Evolutionary conservation across 2,888 invertebrate genomes (phyloP).

Genomic region (Tachystola acroxantha): DNA sequence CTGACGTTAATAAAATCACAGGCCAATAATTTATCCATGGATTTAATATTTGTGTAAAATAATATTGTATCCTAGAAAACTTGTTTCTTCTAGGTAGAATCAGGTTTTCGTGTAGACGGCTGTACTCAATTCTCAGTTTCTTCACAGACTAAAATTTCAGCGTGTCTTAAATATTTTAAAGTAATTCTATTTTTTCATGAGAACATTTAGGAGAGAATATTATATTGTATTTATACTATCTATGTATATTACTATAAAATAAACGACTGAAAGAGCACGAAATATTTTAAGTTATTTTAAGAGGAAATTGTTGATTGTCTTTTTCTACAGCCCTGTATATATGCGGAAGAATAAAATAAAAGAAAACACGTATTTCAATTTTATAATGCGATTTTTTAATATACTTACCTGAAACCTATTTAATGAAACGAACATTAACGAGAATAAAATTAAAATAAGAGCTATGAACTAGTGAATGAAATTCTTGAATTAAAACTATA

Average conservation of each 20-base stretch:
- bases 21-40: no score
- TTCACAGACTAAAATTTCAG: slow-evolving; percentile 3
- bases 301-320: slow-evolving; percentile 60
- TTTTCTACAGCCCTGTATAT: slow-evolving; percentile 75
- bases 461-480: no score
- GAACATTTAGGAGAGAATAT: slow-evolving; percentile 44
- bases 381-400: slow-evolving; percentile 14
- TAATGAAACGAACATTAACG: no score
- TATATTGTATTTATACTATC: slow-evolving; percentile 38
- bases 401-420: background rate
- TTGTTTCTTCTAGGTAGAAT: no score
- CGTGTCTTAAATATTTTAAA: slow-evolving; percentile 21
- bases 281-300: slow-evolving; percentile 69
- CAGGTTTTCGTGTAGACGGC: no score
- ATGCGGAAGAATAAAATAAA: slow-evolving; percentile 48
- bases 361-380: slow-evolving; percentile 54
- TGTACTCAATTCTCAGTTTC: slow-evolving; percentile 16
- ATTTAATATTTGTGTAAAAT: no score
- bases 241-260: slow-evolving; percentile 30
- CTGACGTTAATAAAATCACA: no score
- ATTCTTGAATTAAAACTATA: no score
- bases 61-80: no score
- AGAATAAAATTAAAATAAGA: no score
- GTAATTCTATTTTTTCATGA: slow-evolving; percentile 63
- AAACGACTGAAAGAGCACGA: slow-evolving; percentile 66